These are phyloP conservation scores for Scaptodrosophila latifasciaeformis DNA, from an alignment of 2,888 invertebrate species.

Conservation along the genomic window DNA sequence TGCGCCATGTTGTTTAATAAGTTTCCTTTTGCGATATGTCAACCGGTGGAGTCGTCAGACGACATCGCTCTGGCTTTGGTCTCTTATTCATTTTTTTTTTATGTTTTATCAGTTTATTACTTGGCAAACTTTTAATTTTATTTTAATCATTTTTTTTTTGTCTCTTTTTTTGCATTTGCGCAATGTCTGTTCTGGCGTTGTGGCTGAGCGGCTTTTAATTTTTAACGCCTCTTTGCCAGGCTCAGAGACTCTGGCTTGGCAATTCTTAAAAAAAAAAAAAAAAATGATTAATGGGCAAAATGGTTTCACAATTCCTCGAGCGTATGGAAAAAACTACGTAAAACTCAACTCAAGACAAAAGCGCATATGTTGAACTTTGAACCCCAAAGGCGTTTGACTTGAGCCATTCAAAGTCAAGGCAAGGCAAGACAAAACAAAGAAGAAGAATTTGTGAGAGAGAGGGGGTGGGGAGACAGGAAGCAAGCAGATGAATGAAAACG, in stretches of 20 bases:
- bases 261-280: not conserved
- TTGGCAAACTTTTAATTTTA: constrained; percentile 69
- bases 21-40: constrained; percentile 64
- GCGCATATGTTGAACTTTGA: constrained; percentile 16
- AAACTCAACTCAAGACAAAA: not conserved
- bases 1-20: constrained; percentile 67
- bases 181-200: constrained; percentile 35
- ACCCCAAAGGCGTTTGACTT: constrained; percentile 2
- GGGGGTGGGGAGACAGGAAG: not conserved
- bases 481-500: no score
- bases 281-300: no score
- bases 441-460: constrained; percentile 8
- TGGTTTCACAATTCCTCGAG: not conserved
- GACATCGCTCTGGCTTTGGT: constrained; percentile 49
- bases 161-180: constrained; percentile 52
- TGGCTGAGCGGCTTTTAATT: constrained; percentile 69
- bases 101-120: constrained; percentile 69
- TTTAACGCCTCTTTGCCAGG: constrained; percentile 60
- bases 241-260: not conserved
- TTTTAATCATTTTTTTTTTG: constrained; percentile 42
- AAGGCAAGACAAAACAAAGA: constrained; percentile 25
- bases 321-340: not conserved
- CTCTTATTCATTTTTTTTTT: no score
- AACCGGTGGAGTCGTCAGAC: constrained; percentile 23
- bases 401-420: constrained; percentile 37